Conservation (phyloP, 2,797 vertebrate genomes). For the Pelochelys cantorii region DNA sequence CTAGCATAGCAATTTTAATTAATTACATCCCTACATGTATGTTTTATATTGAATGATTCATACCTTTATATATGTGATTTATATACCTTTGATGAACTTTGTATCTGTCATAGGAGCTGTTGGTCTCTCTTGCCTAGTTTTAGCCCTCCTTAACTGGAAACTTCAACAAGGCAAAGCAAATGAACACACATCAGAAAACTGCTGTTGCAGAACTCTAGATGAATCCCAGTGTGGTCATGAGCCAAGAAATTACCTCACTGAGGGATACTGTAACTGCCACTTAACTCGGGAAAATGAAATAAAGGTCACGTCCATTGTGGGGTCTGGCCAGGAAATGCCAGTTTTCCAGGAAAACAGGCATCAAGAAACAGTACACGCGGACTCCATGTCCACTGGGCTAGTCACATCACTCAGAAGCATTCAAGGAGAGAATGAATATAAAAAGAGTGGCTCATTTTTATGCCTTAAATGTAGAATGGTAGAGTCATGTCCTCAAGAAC, state of each 20-base stretch:
- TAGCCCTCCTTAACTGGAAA: conserved; percentile 81
- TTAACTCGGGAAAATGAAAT: conserved; percentile 68
- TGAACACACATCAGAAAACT: conserved; percentile 61
- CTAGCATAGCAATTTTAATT: not conserved
- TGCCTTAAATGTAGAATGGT: conserved; percentile 71
- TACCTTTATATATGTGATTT: conserved; percentile 33
- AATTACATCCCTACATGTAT: conserved; percentile 11
- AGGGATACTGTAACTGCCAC: conserved; percentile 67
- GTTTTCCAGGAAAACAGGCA: conserved; percentile 67
- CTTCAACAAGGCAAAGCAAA: conserved; percentile 71
- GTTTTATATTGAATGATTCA: conserved; percentile 28
- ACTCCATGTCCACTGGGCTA: conserved; percentile 49
- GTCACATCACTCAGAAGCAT: conserved; percentile 48
- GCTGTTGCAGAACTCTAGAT: conserved; percentile 56
- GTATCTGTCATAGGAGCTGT: conserved; percentile 75
- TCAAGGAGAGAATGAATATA: conserved; percentile 34
- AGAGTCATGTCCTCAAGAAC: conserved; percentile 30
- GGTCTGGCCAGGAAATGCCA: conserved; percentile 58
- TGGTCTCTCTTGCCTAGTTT: conserved; percentile 81
- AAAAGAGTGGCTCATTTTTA: conserved; percentile 50
- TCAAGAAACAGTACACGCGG: conserved; percentile 27
- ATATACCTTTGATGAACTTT: conserved; percentile 57
- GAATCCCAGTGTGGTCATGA: conserved; percentile 62
- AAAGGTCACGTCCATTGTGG: conserved; percentile 68
- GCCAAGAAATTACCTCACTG: conserved; percentile 59